Percentiles rank a stretch among this genome's conserved stretches.
These are phyloP conservation scores for Phorcus lineatus DNA, from an alignment of 2,888 invertebrate species.

Conservation along the genomic window DNA sequence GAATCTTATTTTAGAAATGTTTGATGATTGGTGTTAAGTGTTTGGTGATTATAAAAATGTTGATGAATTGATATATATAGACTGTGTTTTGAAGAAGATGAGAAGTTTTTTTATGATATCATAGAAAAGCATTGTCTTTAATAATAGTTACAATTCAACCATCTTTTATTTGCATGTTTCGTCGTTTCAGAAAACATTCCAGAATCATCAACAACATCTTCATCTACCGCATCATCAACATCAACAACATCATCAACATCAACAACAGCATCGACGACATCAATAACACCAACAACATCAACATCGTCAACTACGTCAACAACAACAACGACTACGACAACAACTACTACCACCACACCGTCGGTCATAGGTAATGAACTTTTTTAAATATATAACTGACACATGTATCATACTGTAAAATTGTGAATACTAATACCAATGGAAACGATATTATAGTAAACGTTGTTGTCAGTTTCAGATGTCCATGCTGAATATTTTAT, in stretches of 20 bases:
- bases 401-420: too few relatives aligned
- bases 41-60: neutral
- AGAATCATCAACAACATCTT: conserved; percentile 17
- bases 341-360: neutral
- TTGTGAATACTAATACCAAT: too few relatives aligned
- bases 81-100: too few relatives aligned
- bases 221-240: conserved; percentile 7
- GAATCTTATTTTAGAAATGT: neutral
- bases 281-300: conserved; percentile 21
- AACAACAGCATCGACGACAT: neutral
- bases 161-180: too few relatives aligned
- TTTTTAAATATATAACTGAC: too few relatives aligned
- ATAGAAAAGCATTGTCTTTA: too few relatives aligned
- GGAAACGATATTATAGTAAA: too few relatives aligned
- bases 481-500: too few relatives aligned
- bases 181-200: conserved; percentile 37
- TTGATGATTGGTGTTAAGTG: neutral
- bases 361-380: neutral
- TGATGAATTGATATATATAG: neutral
- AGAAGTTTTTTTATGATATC: too few relatives aligned
- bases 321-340: neutral
- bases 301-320: conserved; percentile 24
- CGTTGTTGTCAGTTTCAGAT: too few relatives aligned
- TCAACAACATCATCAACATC: neutral
- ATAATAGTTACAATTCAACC: too few relatives aligned